Percentiles rank a stretch among this genome's conserved stretches.
phyloP scores from a whole-genome alignment of 2,113 vertebrate species.

The Megaptera novaeangliae region DNA sequence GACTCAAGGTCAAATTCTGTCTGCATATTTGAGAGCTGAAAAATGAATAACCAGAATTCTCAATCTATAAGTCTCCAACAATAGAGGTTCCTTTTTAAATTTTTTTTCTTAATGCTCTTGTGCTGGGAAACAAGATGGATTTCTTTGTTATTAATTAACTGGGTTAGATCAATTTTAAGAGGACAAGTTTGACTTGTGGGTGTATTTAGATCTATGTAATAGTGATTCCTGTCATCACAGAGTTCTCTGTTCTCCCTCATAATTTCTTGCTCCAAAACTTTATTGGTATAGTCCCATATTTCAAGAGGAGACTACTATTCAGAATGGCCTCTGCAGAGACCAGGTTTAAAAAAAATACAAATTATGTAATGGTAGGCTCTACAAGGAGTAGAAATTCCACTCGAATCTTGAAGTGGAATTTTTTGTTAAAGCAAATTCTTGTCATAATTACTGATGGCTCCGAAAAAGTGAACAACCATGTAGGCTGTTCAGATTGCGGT shows the following conservation, averaged over 20 bases:
- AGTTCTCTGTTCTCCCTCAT: not conserved
- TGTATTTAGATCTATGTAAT: not conserved
- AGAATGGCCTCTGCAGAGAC: not conserved
- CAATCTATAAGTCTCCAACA: not conserved
- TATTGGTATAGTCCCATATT: not conserved
- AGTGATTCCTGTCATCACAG: not conserved
- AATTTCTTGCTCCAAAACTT: not conserved
- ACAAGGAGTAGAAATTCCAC: not conserved
- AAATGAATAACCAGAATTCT: not conserved
- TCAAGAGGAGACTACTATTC: not conserved
- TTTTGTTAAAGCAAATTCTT: conserved; percentile 41
- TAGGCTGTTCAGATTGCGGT: not conserved
- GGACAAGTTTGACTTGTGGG: not conserved
- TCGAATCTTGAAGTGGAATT: not conserved
- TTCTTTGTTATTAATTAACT: conserved; percentile 10
- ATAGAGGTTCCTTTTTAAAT: not conserved
- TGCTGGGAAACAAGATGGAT: not conserved
- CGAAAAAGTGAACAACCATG: not conserved
- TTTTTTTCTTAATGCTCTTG: not conserved
- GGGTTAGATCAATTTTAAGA: not conserved
- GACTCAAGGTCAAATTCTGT: not conserved
- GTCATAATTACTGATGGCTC: not conserved
- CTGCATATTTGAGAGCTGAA: not conserved
- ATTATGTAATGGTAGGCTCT: not conserved
- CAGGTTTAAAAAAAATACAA: not conserved